Conservation (phyloP, 2,797 vertebrate genomes). For the Lepidocolaptes lacrymiger region DNA sequence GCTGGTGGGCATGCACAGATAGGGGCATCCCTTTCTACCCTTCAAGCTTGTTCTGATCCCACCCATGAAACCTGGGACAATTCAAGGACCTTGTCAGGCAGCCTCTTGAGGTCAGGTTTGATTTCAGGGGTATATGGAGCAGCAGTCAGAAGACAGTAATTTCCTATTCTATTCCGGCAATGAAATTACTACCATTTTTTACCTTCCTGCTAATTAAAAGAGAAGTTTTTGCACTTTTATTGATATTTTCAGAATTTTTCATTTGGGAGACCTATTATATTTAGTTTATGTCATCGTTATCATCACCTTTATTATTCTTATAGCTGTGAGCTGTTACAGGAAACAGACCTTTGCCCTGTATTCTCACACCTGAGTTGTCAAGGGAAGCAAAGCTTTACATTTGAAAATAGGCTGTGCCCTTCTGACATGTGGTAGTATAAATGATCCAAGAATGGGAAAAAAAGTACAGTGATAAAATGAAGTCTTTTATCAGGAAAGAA, state of each 20-base stretch:
- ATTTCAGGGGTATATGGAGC: not conserved
- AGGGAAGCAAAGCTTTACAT: not conserved
- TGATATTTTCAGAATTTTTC: not conserved
- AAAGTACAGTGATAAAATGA: constrained; percentile 39
- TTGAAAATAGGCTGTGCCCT: not conserved
- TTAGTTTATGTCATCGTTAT: not conserved
- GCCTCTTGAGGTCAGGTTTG: not conserved
- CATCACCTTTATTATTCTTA: not conserved
- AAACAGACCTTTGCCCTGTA: not conserved
- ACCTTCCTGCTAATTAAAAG: not conserved
- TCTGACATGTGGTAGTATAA: not conserved
- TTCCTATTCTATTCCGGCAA: not conserved
- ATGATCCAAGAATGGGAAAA: not conserved
- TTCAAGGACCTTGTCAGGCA: not conserved
- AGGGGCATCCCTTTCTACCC: not conserved
- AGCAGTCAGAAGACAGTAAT: not conserved
- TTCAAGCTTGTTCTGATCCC: not conserved
- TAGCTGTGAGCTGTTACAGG: not conserved
- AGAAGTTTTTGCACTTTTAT: not conserved
- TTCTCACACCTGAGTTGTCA: not conserved
- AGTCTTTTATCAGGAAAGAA: constrained; percentile 25
- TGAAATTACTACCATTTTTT: not conserved
- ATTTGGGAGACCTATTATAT: not conserved
- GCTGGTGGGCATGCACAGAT: rapidly evolving
- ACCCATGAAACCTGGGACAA: not conserved